Evolutionary conservation across 2,797 vertebrate genomes (phyloP).

Genomic region (Macropodus opercularis): DNA sequence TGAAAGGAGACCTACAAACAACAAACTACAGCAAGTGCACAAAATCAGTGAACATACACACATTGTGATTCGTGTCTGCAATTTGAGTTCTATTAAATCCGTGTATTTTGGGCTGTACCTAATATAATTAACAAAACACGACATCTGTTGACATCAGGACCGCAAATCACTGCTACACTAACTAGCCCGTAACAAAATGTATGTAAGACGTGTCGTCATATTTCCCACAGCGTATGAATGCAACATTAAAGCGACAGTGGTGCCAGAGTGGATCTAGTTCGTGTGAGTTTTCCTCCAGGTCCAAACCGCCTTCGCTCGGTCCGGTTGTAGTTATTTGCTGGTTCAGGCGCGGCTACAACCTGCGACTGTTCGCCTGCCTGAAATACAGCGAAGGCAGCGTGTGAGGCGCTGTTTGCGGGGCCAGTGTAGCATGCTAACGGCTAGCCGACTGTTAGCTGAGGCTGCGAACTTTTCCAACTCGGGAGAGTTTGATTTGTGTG

Average conservation of each 20-base stretch:
- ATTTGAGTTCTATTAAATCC: too few relatives aligned
- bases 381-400: fast-evolving
- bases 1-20: too few relatives aligned
- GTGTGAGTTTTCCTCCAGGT: constrained; percentile 55
- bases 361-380: not conserved
- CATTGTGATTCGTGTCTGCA: too few relatives aligned
- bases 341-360: fast-evolving
- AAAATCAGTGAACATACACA: too few relatives aligned
- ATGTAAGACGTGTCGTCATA: not conserved
- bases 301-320: not conserved
- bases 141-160: too few relatives aligned
- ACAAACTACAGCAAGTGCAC: too few relatives aligned
- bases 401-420: not conserved
- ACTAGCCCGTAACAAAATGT: too few relatives aligned
- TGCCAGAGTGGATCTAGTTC: constrained; percentile 31
- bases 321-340: fast-evolving
- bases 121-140: too few relatives aligned
- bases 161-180: too few relatives aligned
- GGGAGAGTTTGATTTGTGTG: not conserved
- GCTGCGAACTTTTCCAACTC: not conserved
- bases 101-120: too few relatives aligned
- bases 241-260: constrained; percentile 56
- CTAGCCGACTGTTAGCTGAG: constrained; percentile 24
- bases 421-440: constrained; percentile 38
- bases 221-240: constrained; percentile 25